Base-by-base conservation (phyloP, 2,888 invertebrate genomes). In the Germaria angustata region DNA sequence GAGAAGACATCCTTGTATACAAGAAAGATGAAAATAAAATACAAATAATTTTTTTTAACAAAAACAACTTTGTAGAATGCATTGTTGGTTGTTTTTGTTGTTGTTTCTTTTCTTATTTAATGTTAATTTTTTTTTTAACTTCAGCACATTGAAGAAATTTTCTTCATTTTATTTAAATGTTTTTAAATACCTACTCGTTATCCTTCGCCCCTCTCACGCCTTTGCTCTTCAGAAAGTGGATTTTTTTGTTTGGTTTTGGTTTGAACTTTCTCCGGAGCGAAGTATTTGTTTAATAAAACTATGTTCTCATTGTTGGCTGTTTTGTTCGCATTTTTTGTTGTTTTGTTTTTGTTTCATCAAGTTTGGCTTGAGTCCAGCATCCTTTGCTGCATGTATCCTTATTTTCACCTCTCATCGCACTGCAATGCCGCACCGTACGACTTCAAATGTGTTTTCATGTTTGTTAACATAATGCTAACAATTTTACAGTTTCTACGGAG, bases 341-440 rank as follows among this genome's bases (percentile, higher is more conserved):
- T 20, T 20, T 32, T 46, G 53, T 34, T 41, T 73, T 28, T 15
- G n/a, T 68, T 80, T 24, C 59, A 20, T 9, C 34, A 53, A 66
- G 66, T 71, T 80, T 80, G 79, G 79, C 72, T 80, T 71, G 34
- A 53, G 79, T 80, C 72, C 79, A 79, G 79, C 66, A 66, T 72
- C 28, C 34, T 53, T 66, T 73, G 51, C 24, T 73, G 66, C 51
- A 66, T 66, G 59, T 39, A 49, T 59, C 66, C 66, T 59, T 76
- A 5, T 41, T 22, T 53, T 11, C 44, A 65, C 22, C 55, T 55
- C 53, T 46, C 44, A 15, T 24, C 34, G 22, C 34, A 6, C 32
- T n/a, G n/a, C 24, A 6, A 2, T 7, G 3, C 32, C 17, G 34
- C 11, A 13, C 20, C 22, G 36, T 1, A 11, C n/a, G 13, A 44